phyloP scores from a whole-genome alignment of 2,797 vertebrate species.

The Hydrophis major region DNA sequence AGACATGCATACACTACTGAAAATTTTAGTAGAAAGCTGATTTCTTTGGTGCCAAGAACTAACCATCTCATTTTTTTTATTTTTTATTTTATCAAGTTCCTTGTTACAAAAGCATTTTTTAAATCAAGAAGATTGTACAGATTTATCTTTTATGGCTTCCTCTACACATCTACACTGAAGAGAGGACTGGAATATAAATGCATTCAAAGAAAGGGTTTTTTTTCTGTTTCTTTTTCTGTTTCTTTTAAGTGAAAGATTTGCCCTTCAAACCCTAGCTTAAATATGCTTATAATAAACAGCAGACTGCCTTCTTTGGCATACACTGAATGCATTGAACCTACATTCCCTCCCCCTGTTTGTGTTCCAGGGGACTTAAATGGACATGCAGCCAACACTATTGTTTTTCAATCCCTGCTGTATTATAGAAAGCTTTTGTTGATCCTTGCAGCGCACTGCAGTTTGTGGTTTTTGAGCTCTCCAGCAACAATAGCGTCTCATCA shows the following conservation, averaged over 20 bases:
- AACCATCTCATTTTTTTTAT: background rate
- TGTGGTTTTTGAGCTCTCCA: conserved; percentile 53
- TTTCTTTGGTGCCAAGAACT: background rate
- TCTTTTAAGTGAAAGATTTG: conserved; percentile 20
- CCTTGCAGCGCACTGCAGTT: conserved; percentile 34
- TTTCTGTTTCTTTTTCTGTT: conserved; percentile 1
- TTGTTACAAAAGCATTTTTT: background rate
- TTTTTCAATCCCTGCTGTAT: conserved; percentile 55
- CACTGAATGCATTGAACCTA: conserved; percentile 12
- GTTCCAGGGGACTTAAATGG: conserved; percentile 24
- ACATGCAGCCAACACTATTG: conserved; percentile 19
- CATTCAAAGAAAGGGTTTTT: background rate
- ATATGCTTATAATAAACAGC: conserved; percentile 40
- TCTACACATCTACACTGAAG: background rate
- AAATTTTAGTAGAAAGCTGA: background rate
- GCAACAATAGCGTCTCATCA: conserved; percentile 63
- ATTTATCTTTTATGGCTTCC: background rate
- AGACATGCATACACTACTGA: background rate
- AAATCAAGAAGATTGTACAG: background rate
- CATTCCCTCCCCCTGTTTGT: background rate
- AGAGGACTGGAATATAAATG: background rate
- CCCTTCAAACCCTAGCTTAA: conserved; percentile 20
- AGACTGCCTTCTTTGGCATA: background rate
- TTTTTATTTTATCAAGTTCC: background rate
- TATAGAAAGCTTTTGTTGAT: conserved; percentile 54